Base-by-base conservation (phyloP, 2,797 vertebrate genomes). In the Danionella dracula region DNA sequence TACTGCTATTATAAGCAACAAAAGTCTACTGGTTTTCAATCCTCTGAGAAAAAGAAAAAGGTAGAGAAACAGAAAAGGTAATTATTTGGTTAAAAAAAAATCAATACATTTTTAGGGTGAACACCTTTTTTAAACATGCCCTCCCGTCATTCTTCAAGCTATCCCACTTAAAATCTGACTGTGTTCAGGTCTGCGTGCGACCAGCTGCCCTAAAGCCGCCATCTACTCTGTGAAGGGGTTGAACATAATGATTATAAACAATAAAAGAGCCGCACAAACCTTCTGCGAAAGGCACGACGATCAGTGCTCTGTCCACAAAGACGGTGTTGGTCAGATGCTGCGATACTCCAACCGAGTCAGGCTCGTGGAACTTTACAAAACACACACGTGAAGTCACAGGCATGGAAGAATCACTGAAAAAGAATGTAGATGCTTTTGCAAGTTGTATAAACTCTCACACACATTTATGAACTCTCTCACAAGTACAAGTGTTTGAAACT, bases 331-430 rank as follows among this genome's bases (percentile, higher is more conserved):
- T 99, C 92, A 99, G 92, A 62, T 99, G 97, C 84, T 99, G 97
- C 49, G 96, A 95, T 86, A 99, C 96, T 81, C 96, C 94, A 79
- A 97, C 95, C 1, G 95, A 98, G 81, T 98, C 95, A 19, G 94
- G 84, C 81, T 99, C 96, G 84, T 91, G 93, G 93, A 99, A 99
- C 92, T 99, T 99, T 94, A 99, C 96, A 97, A 99, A 99, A 93
- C 97, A 99, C 83, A 99, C 97, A 86, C 97, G 95, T 79, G 97
- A 99, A 75, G 97, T 97, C 83, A 99, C 96, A 83, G 97, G 97
- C 92, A 99, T 93, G 89, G 96, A 94, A 84, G 97, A 99, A 83
- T 99, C 97, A 93, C 97, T 99, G 90, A 74, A 93, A 93, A 77
- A 90, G 84, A 90, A 90, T 80, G 91, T 83, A 89, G 76, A 89